Base-by-base conservation (phyloP, 2,113 vertebrate genomes). In the Alaudala cheleensis region DNA sequence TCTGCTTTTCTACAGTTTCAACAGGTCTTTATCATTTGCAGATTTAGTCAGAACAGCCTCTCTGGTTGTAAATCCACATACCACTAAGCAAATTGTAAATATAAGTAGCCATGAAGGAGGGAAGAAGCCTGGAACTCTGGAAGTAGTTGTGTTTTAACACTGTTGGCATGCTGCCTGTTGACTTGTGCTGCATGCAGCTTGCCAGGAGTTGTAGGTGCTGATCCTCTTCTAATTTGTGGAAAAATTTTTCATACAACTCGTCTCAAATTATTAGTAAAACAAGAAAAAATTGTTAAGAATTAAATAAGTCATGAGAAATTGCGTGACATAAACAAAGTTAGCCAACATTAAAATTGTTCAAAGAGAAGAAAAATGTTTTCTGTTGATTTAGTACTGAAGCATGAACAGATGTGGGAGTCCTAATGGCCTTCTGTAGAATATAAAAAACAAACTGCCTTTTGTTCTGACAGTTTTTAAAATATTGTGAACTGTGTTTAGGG, bases 371-470 rank as follows among this genome's bases (percentile, higher is more conserved):
- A 95, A 97, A 78, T 81, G 54, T 37, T 78, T 88, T 56, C 11
- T 56, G 93, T 44, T 79, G 74, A 88, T 97, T 95, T 91, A 91
- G 53, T 60, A 20, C 26, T 39, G 58, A 84, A 71, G 5, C 80
- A 50, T 56, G 83, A 96, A 76, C 92, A 97, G 92, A 96, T 96
- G 95, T 86, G 81, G 29, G 13, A 12, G n/a, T 61, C 88, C 80
- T 96, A 93, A 96, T 72, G 84, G 85, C 94, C 95, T 92, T 96
- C 86, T 84, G 95, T 70, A 73, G 90, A 91, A 57, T 86, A 95
- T 96, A 97, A 97, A 96, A 94, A 45, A 45, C 42, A 74, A 96
- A 94, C 56, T 19, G 22, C 45, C 56, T 93, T 88, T 96, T 84
- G 37, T 82, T 92, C 47, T 95, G 82, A 53, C 82, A 83, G 24